A percentile compares a stretch with the other conserved stretches of the same genome.
phyloP scores from a whole-genome alignment of 1,140 invertebrate genomes.

The Macrocentrus cingulum region DNA sequence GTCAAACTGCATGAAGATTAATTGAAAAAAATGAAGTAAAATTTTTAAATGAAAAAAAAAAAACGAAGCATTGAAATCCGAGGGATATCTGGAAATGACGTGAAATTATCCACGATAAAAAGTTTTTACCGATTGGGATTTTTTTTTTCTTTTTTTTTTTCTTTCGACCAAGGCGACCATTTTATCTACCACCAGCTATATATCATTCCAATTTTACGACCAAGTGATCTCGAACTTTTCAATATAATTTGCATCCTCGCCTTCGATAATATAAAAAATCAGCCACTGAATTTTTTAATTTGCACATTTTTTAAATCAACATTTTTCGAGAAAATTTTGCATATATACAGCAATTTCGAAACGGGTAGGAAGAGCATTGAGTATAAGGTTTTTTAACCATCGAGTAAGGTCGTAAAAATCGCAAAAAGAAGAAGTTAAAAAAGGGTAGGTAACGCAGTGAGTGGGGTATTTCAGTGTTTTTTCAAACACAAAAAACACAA shows the following conservation, averaged over 20 bases:
- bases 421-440: no score
- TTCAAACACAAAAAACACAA: no score
- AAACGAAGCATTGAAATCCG: not conserved
- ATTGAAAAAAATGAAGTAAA: not conserved
- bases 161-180: conserved; percentile 24
- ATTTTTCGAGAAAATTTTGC: no score
- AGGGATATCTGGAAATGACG: conserved; percentile 17
- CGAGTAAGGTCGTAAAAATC: no score
- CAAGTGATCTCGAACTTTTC: conserved; percentile 46
- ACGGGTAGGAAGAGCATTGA: no score
- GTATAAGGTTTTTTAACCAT: no score
- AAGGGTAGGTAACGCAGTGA: no score
- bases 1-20: conserved; percentile 3
- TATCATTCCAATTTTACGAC: conserved; percentile 56
- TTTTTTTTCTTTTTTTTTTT: no score
- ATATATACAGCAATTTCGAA: no score
- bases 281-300: conserved; percentile 12
- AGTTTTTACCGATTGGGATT: not conserved
- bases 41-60: not conserved
- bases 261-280: not conserved
- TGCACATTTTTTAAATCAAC: no score
- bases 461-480: no score
- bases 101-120: conserved; percentile 15
- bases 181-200: conserved; percentile 36
- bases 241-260: conserved; percentile 25